Evolutionary conservation across 2,888 invertebrate genomes (phyloP).

Genomic region (Calliscelio sp.): DNA sequence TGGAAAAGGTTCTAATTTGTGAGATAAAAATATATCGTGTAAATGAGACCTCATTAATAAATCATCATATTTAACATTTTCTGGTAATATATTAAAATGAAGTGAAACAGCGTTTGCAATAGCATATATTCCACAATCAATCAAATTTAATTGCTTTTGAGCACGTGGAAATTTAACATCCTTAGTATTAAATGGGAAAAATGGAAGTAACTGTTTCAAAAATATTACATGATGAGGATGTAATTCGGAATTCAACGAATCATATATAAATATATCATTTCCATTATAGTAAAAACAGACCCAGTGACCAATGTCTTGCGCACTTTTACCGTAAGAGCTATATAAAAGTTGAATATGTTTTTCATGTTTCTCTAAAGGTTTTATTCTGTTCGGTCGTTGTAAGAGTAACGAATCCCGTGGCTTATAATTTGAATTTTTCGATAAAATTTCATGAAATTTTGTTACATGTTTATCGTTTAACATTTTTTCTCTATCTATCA

Average conservation of each 20-base stretch:
- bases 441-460: conserved; percentile 19
- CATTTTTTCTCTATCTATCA: neutral
- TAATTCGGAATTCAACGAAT: conserved; percentile 14
- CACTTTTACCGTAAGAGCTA: neutral
- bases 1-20: conserved; percentile 28
- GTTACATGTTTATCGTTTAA: conserved; percentile 3
- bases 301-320: conserved; percentile 29
- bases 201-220: conserved; percentile 23
- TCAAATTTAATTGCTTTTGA: conserved; percentile 38
- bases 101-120: conserved; percentile 37
- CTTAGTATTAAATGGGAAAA: neutral
- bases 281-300: conserved; percentile 30
- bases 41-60: conserved; percentile 35
- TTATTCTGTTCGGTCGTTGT: conserved; percentile 19
- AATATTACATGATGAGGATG: conserved; percentile 15
- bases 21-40: conserved; percentile 25
- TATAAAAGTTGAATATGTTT: conserved; percentile 31
- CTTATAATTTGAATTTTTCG: conserved; percentile 1
- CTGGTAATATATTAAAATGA: conserved; percentile 6
- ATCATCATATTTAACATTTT: conserved; percentile 6
- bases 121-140: conserved; percentile 47
- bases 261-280: conserved; percentile 8
- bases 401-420: neutral
- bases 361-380: neutral
- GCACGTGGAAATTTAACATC: conserved; percentile 31